Evolutionary conservation across 2,113 vertebrate genomes (phyloP).

Genomic region (Anarrhichthys ocellatus): DNA sequence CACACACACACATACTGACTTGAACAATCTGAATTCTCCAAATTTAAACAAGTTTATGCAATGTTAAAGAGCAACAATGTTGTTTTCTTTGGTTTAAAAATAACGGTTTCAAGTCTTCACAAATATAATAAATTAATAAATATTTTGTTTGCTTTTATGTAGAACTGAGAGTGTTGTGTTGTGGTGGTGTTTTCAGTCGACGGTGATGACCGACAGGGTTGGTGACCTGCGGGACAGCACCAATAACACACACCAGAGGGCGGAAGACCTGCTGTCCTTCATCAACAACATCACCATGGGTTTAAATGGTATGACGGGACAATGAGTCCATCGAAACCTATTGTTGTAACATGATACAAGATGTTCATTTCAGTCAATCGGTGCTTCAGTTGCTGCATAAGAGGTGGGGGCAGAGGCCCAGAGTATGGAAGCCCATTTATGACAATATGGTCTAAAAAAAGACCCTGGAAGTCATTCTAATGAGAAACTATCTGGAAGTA

Average conservation of each 20-base stretch:
- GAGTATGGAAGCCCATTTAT: not conserved
- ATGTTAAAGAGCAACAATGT: not conserved
- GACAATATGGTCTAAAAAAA: not conserved
- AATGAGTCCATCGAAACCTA: not conserved
- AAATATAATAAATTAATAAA: not conserved
- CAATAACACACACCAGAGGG: constrained; percentile 75
- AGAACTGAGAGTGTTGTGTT: not conserved
- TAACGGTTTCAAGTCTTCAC: not conserved
- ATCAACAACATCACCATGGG: constrained; percentile 78
- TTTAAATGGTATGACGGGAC: constrained; percentile 61
- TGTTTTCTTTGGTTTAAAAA: not conserved
- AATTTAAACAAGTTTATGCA: too few relatives aligned
- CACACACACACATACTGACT: not conserved
- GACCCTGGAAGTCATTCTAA: not conserved
- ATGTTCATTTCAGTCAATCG: not conserved
- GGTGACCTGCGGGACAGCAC: constrained; percentile 70
- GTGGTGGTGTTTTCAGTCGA: constrained; percentile 75
- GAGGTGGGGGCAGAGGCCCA: not conserved
- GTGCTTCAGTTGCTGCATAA: not conserved
- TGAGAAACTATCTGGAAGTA: not conserved
- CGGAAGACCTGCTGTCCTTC: constrained; percentile 79
- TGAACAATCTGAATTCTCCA: too few relatives aligned
- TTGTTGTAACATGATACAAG: not conserved
- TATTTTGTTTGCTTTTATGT: not conserved
- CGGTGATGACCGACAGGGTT: constrained; percentile 62